These are phyloP conservation scores for Drepana arcuata DNA, from an alignment of 1,140 invertebrate genomes.

Conservation along the genomic window DNA sequence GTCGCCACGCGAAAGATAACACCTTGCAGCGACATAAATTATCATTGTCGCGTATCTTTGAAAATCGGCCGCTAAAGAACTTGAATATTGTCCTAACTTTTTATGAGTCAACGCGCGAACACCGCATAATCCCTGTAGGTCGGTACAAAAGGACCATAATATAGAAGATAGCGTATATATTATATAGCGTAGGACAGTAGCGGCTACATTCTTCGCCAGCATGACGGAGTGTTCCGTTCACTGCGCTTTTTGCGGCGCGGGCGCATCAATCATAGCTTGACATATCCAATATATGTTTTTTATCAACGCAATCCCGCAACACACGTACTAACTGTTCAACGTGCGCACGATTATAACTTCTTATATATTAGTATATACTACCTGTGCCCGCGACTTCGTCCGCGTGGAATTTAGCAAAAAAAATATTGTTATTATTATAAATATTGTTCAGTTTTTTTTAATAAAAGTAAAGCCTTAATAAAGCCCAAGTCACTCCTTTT, in stretches of 20 bases:
- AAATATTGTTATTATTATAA: no score
- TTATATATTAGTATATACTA: no score
- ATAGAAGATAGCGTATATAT: background rate
- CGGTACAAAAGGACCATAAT: conserved; percentile 4
- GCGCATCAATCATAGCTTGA: conserved; percentile 65
- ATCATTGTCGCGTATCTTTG: no score
- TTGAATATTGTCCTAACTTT: background rate
- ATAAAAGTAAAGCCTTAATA: no score
- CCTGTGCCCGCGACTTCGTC: no score
- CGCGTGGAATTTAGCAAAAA: no score
- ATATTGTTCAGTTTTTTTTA: no score
- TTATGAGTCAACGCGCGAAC: background rate
- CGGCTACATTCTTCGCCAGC: conserved; percentile 20
- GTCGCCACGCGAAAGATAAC: no score
- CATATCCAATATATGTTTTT: conserved; percentile 69
- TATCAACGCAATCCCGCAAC: conserved; percentile 41
- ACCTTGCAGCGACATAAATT: no score
- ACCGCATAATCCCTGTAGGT: background rate
- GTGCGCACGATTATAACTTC: conserved; percentile 60
- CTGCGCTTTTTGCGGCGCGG: conserved; percentile 41
- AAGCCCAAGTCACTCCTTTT: no score
- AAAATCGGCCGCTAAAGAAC: no score
- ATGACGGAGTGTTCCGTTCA: conserved; percentile 52
- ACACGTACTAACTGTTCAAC: conserved; percentile 57
- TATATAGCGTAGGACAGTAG: conserved; percentile 22